These are phyloP conservation scores for Ibidorhyncha struthersii DNA, from an alignment of 2,113 vertebrate species.

Conservation along the genomic window DNA sequence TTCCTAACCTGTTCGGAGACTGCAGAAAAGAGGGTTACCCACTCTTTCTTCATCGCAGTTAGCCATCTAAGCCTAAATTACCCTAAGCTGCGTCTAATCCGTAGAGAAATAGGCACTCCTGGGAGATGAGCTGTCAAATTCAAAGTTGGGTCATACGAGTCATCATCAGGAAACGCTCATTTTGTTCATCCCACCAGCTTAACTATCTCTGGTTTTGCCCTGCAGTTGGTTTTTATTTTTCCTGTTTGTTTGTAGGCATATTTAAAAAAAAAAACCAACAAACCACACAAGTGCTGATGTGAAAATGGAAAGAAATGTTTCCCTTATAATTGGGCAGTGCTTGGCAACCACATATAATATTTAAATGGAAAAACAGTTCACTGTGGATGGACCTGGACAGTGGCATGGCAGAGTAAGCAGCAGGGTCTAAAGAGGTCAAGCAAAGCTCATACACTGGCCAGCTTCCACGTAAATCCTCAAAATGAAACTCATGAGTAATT, in stretches of 20 bases:
- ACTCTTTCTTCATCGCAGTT: accelerated
- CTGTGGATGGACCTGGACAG: background rate
- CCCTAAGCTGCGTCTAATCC: background rate
- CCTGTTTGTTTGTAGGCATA: background rate
- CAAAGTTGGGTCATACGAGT: background rate
- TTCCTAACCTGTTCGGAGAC: background rate
- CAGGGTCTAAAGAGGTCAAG: background rate
- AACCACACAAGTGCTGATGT: background rate
- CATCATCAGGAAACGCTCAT: background rate
- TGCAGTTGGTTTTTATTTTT: background rate
- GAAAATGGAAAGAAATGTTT: background rate
- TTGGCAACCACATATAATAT: background rate
- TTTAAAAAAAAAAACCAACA: background rate
- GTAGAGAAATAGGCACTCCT: background rate
- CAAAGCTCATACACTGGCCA: background rate
- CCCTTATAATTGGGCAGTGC: background rate
- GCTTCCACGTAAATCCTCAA: background rate
- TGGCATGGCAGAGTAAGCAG: background rate
- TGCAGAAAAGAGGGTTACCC: background rate
- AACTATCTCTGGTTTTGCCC: background rate
- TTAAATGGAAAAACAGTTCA: background rate
- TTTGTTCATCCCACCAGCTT: accelerated
- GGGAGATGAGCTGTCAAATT: background rate
- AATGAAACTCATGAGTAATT: background rate
- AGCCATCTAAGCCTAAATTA: background rate